Evolutionary conservation across 92 coral and sea anemone species (phyloP), one percentile per base, ranked within the genome.

Genomic region (Blastomussa wellsi): DNA sequence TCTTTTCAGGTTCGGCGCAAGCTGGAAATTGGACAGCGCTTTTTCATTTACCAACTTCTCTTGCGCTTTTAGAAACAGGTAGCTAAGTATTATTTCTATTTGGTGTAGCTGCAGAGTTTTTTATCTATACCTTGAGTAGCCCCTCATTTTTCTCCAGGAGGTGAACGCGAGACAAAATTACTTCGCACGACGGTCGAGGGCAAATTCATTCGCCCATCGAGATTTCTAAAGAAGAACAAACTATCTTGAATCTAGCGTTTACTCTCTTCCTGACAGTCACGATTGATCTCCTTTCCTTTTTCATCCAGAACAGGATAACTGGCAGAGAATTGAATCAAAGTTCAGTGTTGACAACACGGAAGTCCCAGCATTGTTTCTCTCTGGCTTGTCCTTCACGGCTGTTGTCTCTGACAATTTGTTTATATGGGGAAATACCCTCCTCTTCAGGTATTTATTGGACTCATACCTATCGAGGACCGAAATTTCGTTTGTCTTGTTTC

Each of bases 341-440:
- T 44, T 72, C 32, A 83, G 73, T 39, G 44, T 32, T 38, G 57
- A 57, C 42, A 69, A 15, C 28, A 53, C 85, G 2, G 33, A 71
- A 68, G 44, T 75, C 53, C 41, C 79, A 33, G 44, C 51, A 41
- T 73, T 91, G 47, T 33, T 35, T 22, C 74, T 96, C 74, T 64
- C 59, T 67, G 98, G 92, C 32, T 67, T 94, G 47, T 84, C 98
- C 0, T 91, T 91, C 73, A 89, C 91, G 37, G 81, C 95, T 6
- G 62, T 81, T 48, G 91, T 90, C 73, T 80, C 93, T 59, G 80
- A 81, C 59, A 81, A 89, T 70, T 67, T 96, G 29, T 96, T 92
- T 81, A 68, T 92, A 22, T 94, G 98, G 98, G 98, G 90, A 73
- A 87, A 82, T 39, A 39, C 53, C 35, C 65, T 87, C 19, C 75